phyloP scores from a whole-genome alignment of 2,113 vertebrate species.

The Anser cygnoides region DNA sequence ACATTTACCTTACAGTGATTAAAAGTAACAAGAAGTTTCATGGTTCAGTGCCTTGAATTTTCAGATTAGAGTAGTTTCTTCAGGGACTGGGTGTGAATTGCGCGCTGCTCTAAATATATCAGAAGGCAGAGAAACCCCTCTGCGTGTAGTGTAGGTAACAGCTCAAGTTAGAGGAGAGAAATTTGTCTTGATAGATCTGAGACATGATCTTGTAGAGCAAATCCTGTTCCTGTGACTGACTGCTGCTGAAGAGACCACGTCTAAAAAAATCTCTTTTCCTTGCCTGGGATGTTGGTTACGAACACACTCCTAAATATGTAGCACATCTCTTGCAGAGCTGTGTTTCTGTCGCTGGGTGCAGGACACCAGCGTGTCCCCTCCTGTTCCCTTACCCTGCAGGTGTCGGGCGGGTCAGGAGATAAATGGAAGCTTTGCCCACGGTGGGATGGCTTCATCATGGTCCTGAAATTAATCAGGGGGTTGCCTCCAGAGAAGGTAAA shows the following conservation, averaged over 20 bases:
- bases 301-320: background rate
- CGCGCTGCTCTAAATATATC: constrained; percentile 20
- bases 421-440: constrained; percentile 17
- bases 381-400: background rate
- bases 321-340: background rate
- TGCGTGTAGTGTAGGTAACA: constrained; percentile 25
- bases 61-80: constrained; percentile 24
- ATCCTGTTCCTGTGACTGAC: constrained; percentile 16
- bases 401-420: background rate
- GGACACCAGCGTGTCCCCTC: background rate
- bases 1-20: background rate
- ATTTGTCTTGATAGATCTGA: constrained; percentile 51
- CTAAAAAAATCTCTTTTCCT: background rate
- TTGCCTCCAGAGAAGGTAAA: constrained; percentile 47
- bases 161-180: constrained; percentile 43
- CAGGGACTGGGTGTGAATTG: constrained; percentile 22
- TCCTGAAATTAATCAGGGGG: constrained; percentile 24
- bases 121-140: constrained; percentile 47
- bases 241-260: background rate
- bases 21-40: constrained; percentile 50
- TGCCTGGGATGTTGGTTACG: background rate
- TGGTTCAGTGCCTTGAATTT: constrained; percentile 17
- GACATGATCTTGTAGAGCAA: constrained; percentile 21
- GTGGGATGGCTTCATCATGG: constrained; percentile 46
- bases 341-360: background rate